Conservation (phyloP, 2,113 vertebrate genomes). For the Geococcyx californianus region DNA sequence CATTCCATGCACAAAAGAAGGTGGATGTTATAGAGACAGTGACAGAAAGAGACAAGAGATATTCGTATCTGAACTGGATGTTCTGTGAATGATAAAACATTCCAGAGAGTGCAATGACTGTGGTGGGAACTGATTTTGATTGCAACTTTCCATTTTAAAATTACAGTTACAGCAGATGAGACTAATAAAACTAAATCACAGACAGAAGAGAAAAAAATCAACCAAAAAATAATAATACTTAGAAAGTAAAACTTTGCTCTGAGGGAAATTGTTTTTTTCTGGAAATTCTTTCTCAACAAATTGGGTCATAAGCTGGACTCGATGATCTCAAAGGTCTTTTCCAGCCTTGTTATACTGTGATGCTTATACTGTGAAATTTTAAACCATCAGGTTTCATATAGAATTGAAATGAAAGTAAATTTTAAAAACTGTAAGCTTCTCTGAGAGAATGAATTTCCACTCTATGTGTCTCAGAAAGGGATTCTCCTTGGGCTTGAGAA, state of each 20-base stretch:
- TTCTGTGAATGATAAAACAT: neutral
- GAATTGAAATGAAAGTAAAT: conserved; percentile 4
- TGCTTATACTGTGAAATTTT: too few species aligned
- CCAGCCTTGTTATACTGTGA: too few species aligned
- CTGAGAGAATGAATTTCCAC: neutral
- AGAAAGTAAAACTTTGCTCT: neutral
- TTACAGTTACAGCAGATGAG: neutral
- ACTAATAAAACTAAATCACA: neutral
- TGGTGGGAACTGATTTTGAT: neutral
- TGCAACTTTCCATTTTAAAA: neutral
- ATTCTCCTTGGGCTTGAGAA: neutral
- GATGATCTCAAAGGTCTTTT: too few species aligned
- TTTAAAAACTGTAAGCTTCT: neutral
- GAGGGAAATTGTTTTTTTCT: neutral
- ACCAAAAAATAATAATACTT: neutral
- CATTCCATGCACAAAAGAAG: neutral
- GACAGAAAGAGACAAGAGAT: neutral
- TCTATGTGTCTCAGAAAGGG: neutral
- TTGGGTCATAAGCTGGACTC: too few species aligned
- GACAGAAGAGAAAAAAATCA: neutral
- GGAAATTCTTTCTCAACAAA: neutral
- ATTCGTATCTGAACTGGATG: neutral
- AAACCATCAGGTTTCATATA: neutral
- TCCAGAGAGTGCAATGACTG: neutral
- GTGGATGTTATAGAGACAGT: neutral